A percentile compares a stretch with the other conserved stretches of the same genome.
Conservation (phyloP, 2,888 invertebrate species). For the Schizaphis graminum region DNA sequence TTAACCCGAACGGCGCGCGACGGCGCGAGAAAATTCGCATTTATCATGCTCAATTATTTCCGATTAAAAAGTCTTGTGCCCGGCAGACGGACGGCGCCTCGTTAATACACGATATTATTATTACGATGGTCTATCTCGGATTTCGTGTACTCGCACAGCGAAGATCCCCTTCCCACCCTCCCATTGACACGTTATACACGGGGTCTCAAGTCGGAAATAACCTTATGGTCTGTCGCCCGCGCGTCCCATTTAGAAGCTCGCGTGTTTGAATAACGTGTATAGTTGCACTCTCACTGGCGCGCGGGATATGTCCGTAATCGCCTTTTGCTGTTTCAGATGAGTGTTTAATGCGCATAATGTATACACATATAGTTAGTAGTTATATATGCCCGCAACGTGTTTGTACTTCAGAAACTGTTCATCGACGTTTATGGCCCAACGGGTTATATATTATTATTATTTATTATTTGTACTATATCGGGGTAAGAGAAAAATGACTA, state of each 20-base stretch:
- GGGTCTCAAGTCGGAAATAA: slow-evolving; percentile 44
- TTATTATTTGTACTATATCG: not conserved
- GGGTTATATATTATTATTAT: slow-evolving; percentile 32
- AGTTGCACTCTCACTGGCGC: not conserved
- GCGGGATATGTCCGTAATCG: slow-evolving; percentile 43
- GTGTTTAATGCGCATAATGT: not conserved
- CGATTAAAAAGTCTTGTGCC: slow-evolving; percentile 10
- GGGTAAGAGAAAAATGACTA: not conserved
- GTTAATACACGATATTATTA: slow-evolving; percentile 2
- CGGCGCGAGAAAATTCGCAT: slow-evolving; percentile 34
- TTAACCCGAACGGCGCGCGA: not conserved
- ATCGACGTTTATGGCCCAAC: slow-evolving; percentile 33
- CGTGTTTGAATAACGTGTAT: slow-evolving; percentile 37
- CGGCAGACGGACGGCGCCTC: slow-evolving; percentile 20
- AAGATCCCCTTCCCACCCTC: not conserved
- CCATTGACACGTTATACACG: not conserved
- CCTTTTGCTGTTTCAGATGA: slow-evolving; percentile 43
- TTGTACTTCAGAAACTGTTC: slow-evolving; percentile 32
- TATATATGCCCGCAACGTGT: not conserved
- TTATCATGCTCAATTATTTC: slow-evolving; percentile 40
- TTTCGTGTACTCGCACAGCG: not conserved
- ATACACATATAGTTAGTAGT: not conserved
- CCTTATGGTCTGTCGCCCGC: slow-evolving; percentile 38
- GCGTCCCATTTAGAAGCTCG: slow-evolving; percentile 27
- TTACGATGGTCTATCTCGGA: not conserved